Conservation (phyloP, 2,113 vertebrate genomes). For the Chaetodon trifascialis region DNA sequence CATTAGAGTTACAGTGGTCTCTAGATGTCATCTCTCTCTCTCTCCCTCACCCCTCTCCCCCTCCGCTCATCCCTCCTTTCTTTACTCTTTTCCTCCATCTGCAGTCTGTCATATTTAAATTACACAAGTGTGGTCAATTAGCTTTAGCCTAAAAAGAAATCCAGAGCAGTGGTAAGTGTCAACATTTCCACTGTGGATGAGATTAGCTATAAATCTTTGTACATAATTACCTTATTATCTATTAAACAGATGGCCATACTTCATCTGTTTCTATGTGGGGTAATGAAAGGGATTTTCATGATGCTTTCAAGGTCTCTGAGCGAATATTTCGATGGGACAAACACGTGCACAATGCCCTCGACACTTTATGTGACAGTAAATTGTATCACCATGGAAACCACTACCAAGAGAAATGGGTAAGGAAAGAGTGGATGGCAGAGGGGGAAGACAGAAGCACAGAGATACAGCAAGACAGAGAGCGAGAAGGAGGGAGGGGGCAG, state of each 20-base stretch:
- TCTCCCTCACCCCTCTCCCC: neutral
- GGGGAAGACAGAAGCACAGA: slow-evolving; percentile 23
- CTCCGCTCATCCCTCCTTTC: slow-evolving; percentile 6
- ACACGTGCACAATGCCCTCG: slow-evolving; percentile 58
- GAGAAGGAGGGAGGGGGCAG: neutral
- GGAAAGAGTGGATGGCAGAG: slow-evolving; percentile 52
- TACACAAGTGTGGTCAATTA: slow-evolving; percentile 37
- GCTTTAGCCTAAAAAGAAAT: slow-evolving; percentile 38
- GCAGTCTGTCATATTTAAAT: slow-evolving; percentile 44
- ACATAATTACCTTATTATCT: slow-evolving; percentile 58
- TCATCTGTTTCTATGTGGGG: slow-evolving; percentile 45
- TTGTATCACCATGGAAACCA: slow-evolving; percentile 82
- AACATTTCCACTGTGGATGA: slow-evolving; percentile 42
- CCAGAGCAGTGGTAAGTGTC: slow-evolving; percentile 38
- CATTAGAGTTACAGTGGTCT: slow-evolving; percentile 24
- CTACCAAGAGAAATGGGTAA: slow-evolving; percentile 68
- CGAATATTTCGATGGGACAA: slow-evolving; percentile 67
- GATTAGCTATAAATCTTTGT: slow-evolving; percentile 47
- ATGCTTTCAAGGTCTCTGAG: slow-evolving; percentile 62
- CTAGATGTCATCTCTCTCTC: slow-evolving; percentile 36
- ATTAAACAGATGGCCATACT: slow-evolving; percentile 51
- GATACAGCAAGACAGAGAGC: slow-evolving; percentile 6
- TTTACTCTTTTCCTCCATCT: slow-evolving; percentile 26
- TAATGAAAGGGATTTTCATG: slow-evolving; percentile 54
- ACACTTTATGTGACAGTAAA: slow-evolving; percentile 77